These are phyloP conservation scores for Lepidothrix coronata DNA, from an alignment of 2,113 vertebrate genomes.

Conservation along the genomic window DNA sequence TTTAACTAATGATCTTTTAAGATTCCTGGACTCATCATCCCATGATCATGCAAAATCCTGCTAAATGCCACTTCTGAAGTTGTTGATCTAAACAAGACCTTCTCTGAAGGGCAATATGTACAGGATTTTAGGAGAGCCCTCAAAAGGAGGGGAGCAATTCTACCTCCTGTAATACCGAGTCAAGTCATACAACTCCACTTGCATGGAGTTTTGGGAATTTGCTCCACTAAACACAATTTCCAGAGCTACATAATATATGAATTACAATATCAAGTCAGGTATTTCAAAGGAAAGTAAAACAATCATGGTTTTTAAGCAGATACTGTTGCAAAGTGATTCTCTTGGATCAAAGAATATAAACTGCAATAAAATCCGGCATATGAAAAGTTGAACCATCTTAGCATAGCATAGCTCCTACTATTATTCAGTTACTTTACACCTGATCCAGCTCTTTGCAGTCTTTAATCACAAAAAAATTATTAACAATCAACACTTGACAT, in stretches of 20 bases:
- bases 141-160: not conserved
- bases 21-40: not conserved
- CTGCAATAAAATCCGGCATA: not conserved
- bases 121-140: not conserved
- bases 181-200: not conserved
- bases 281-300: not conserved
- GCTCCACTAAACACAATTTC: not conserved
- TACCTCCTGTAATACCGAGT: not conserved
- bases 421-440: not conserved
- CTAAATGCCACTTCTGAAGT: not conserved
- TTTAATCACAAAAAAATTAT: not conserved
- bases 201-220: not conserved
- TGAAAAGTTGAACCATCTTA: not conserved
- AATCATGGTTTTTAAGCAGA: not conserved
- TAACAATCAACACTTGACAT: not conserved
- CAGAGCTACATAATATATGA: not conserved
- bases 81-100: not conserved
- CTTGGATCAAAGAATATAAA: not conserved
- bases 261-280: not conserved
- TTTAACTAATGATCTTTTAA: not conserved
- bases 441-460: not conserved
- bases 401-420: not conserved
- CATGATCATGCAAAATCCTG: not conserved
- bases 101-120: not conserved
- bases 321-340: not conserved